Percentiles rank a stretch among this genome's conserved stretches.
phyloP scores from a whole-genome alignment of 2,797 vertebrate genomes.

The Rhinoraja longicauda region DNA sequence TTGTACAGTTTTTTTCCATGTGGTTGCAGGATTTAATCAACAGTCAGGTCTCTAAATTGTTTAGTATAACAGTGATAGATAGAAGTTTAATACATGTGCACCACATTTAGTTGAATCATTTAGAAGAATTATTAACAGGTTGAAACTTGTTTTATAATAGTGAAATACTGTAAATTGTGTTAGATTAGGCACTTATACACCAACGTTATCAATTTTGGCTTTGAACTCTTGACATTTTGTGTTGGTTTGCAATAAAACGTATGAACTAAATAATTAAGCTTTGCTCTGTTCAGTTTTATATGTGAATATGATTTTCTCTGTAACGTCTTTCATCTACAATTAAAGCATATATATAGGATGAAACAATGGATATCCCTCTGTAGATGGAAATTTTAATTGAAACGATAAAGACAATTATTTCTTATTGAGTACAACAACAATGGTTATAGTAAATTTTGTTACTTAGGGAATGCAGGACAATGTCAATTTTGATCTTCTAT shows the following conservation, averaged over 20 bases:
- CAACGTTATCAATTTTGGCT: background rate
- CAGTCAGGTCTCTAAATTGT: background rate
- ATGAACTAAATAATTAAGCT: background rate
- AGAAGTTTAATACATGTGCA: background rate
- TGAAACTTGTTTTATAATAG: background rate
- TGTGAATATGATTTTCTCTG: background rate
- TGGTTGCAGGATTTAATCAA: background rate
- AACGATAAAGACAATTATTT: background rate
- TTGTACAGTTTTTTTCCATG: background rate
- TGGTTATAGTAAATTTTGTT: background rate
- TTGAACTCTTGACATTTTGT: background rate
- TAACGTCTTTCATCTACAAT: background rate
- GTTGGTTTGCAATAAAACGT: background rate
- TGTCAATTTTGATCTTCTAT: background rate
- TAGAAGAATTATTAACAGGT: background rate
- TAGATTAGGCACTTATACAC: background rate
- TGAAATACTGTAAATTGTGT: background rate
- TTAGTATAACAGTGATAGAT: background rate
- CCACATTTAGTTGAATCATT: background rate
- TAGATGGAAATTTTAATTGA: background rate
- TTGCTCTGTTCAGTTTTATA: background rate
- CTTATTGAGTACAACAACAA: background rate
- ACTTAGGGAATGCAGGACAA: background rate
- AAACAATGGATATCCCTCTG: background rate
- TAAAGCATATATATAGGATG: background rate